A percentile compares a stretch with the other conserved stretches of the same genome.
These are phyloP conservation scores for Pachliopta kotzebuea DNA, from an alignment of 2,888 invertebrate genomes.

Conservation along the genomic window DNA sequence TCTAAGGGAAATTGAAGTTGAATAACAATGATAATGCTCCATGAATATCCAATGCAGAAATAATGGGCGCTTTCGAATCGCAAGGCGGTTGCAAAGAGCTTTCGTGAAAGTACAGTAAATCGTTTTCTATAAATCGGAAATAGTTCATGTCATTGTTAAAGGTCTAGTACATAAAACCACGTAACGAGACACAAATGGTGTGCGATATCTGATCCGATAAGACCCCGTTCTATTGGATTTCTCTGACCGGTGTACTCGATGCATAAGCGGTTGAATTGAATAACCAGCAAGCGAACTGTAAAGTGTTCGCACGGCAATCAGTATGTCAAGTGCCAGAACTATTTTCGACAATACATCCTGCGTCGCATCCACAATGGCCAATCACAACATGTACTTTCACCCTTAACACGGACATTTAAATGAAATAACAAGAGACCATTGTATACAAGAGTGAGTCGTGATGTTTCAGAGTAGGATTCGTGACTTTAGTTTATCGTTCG, in stretches of 20 bases:
- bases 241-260: conserved; percentile 54
- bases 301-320: conserved; percentile 70
- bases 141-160: conserved; percentile 27
- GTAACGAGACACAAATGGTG: conserved; percentile 28
- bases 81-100: conserved; percentile 14
- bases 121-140: conserved; percentile 29
- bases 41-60: conserved; percentile 29
- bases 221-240: conserved; percentile 49
- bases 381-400: conserved; percentile 73
- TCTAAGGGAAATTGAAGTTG: conserved; percentile 1
- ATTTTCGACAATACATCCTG: conserved; percentile 48
- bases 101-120: conserved; percentile 24
- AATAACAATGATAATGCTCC: conserved; percentile 40
- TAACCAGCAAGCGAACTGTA: conserved; percentile 57
- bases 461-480: conserved; percentile 71
- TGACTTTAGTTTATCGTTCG: conserved; percentile 66
- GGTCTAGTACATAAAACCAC: conserved; percentile 26
- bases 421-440: conserved; percentile 68
- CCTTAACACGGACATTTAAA: conserved; percentile 62
- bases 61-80: conserved; percentile 27
- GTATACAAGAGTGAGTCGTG: conserved; percentile 67
- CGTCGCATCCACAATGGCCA: conserved; percentile 55
- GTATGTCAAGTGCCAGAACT: conserved; percentile 64
- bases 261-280: conserved; percentile 55
- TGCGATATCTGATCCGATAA: conserved; percentile 38